phyloP scores from a whole-genome alignment of 2,113 vertebrate genomes.

The Callipepla squamata region DNA sequence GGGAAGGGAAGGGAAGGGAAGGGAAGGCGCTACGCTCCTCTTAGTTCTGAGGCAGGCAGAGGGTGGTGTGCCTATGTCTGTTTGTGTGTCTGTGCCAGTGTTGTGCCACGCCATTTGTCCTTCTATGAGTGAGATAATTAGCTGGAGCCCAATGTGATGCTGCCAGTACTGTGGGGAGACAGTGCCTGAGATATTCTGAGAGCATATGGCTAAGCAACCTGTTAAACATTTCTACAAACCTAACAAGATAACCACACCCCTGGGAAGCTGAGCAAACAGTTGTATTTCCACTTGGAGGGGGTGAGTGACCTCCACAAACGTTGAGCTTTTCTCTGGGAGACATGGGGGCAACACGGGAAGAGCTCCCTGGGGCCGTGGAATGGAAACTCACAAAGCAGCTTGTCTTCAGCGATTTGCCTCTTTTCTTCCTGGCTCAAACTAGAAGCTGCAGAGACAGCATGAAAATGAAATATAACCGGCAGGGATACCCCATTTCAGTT shows the following conservation, averaged over 20 bases:
- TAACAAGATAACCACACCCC: constrained; percentile 60
- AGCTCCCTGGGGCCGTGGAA: background rate
- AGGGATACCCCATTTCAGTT: constrained; percentile 41
- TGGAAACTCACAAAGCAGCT: background rate
- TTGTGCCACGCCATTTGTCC: background rate
- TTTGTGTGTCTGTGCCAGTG: background rate
- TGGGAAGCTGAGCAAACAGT: constrained; percentile 58
- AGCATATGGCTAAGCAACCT: constrained; percentile 8
- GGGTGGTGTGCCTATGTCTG: background rate
- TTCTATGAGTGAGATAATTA: constrained; percentile 46
- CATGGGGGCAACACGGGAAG: background rate
- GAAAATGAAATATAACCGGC: constrained; percentile 56
- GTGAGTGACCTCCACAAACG: constrained; percentile 10
- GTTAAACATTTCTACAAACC: constrained; percentile 59
- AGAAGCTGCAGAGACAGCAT: constrained; percentile 53
- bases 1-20: background rate
- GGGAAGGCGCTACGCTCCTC: background rate
- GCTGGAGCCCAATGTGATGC: background rate
- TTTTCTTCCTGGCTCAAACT: constrained; percentile 20
- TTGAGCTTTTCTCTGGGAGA: background rate
- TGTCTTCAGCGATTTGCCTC: constrained; percentile 7
- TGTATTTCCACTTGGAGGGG: constrained; percentile 8
- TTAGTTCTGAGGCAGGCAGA: background rate
- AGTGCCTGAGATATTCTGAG: constrained; percentile 43
- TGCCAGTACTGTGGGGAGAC: constrained; percentile 33